These are phyloP conservation scores for Tiphia femorata DNA, from an alignment of 2,888 invertebrate genomes.

Conservation along the genomic window DNA sequence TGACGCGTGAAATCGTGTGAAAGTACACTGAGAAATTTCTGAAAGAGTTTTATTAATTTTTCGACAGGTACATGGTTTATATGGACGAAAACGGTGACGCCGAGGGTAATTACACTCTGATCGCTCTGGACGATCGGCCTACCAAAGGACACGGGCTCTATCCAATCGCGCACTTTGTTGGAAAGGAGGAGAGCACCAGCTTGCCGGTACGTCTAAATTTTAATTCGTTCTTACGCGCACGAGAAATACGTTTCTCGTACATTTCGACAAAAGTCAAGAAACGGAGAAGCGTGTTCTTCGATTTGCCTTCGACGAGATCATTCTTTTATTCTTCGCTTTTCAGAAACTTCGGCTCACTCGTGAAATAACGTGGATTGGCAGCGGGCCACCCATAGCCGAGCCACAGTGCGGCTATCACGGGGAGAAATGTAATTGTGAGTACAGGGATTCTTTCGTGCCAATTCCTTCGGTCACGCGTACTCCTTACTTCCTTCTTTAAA, in stretches of 20 bases:
- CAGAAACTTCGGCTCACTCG: conserved; percentile 83
- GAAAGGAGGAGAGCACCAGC: conserved; percentile 72
- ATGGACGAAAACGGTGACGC: conserved; percentile 95
- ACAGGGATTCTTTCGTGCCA: conserved; percentile 11
- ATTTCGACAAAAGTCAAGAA: no score
- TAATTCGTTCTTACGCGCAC: no score
- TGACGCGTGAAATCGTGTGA: not conserved
- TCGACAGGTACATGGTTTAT: conserved; percentile 86
- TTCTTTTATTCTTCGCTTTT: conserved; percentile 36
- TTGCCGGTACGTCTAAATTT: conserved; percentile 89
- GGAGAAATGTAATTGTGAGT: conserved; percentile 92
- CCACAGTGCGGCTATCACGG: conserved; percentile 92
- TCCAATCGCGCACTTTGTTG: conserved; percentile 82
- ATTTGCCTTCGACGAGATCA: no score
- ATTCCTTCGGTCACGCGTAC: not conserved
- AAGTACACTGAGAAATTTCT: no score
- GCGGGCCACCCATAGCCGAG: conserved; percentile 84
- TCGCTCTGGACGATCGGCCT: conserved; percentile 69
- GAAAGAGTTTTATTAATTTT: conserved; percentile 14
- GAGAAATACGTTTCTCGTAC: no score
- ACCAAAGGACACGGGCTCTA: conserved; percentile 77
- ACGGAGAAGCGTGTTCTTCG: no score
- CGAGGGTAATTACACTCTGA: conserved; percentile 92
- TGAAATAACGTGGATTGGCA: conserved; percentile 83
- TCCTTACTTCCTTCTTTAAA: not conserved